phyloP scores from a whole-genome alignment of 2,888 invertebrate genomes.

The Ernsta delagoae region DNA sequence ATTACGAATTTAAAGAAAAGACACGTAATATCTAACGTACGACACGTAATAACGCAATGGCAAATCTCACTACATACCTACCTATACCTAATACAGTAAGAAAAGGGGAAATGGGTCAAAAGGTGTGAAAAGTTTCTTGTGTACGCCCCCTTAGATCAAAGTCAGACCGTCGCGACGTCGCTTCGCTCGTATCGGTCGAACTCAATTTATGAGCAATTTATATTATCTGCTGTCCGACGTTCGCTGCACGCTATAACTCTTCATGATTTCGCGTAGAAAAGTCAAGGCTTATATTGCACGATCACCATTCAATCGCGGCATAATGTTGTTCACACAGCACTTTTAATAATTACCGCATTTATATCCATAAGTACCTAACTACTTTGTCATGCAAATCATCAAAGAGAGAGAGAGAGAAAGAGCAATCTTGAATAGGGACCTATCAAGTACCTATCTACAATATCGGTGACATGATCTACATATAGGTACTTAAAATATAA shows the following conservation, averaged over 20 bases:
- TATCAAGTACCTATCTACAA: too few relatives aligned
- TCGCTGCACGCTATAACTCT: slow-evolving; percentile 22
- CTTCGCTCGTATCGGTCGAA: neutral
- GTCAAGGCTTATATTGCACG: slow-evolving; percentile 29
- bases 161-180: neutral
- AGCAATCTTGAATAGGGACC: too few relatives aligned
- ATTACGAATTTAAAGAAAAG: too few relatives aligned
- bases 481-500: too few relatives aligned
- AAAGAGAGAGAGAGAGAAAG: too few relatives aligned
- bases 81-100: neutral
- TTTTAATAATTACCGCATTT: neutral
- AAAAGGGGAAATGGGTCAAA: neutral
- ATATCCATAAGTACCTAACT: neutral
- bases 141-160: neutral
- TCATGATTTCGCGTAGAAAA: slow-evolving; percentile 22
- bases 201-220: slow-evolving; percentile 21
- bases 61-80: too few relatives aligned
- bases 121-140: neutral
- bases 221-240: slow-evolving; percentile 15
- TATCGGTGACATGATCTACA: too few relatives aligned
- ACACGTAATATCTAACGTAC: too few relatives aligned
- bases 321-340: neutral
- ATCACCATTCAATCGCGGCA: slow-evolving; percentile 1
- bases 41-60: too few relatives aligned
- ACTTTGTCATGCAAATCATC: too few relatives aligned